Evolutionary conservation across 2,888 invertebrate genomes (phyloP).

Genomic region (Ormia ochracea): DNA sequence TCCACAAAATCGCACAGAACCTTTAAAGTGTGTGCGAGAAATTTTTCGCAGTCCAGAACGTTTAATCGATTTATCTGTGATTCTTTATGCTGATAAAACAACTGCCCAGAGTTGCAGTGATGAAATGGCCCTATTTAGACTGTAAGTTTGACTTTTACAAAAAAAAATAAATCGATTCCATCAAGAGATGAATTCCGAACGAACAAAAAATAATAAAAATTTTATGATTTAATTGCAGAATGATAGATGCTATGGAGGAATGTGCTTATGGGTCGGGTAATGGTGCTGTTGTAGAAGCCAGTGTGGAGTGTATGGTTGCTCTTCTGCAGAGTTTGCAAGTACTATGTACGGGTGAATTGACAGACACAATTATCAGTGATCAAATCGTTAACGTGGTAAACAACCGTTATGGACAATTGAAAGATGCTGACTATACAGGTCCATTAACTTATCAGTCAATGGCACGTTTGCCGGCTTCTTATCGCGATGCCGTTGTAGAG

Average conservation of each 20-base stretch:
- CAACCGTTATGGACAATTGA: slow-evolving; percentile 81
- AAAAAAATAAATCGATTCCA: too few relatives aligned
- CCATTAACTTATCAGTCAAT: slow-evolving; percentile 91
- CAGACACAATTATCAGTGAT: slow-evolving; percentile 78
- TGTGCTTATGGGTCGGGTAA: slow-evolving; percentile 83
- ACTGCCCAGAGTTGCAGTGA: slow-evolving; percentile 82
- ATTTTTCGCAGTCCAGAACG: slow-evolving; percentile 84
- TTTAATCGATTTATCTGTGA: slow-evolving; percentile 82
- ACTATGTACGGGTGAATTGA: slow-evolving; percentile 86
- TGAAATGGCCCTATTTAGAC: slow-evolving; percentile 88
- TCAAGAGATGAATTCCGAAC: neutral
- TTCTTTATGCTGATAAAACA: slow-evolving; percentile 82
- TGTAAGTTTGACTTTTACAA: slow-evolving; percentile 81
- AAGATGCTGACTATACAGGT: slow-evolving; percentile 88
- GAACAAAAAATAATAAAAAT: neutral
- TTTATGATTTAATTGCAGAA: slow-evolving; percentile 79
- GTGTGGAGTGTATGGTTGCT: slow-evolving; percentile 89
- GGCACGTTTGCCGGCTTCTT: slow-evolving; percentile 88
- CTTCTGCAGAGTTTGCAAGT: slow-evolving; percentile 89
- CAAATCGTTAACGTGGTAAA: slow-evolving; percentile 81
- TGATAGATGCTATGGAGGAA: slow-evolving; percentile 95
- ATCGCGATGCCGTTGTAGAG: slow-evolving; percentile 85
- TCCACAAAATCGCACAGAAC: slow-evolving; percentile 89
- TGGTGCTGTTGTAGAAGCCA: slow-evolving; percentile 85
- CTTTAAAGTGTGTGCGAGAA: slow-evolving; percentile 89